Base-by-base conservation (phyloP, 2,888 invertebrate species). In the Dynastes tityus region DNA sequence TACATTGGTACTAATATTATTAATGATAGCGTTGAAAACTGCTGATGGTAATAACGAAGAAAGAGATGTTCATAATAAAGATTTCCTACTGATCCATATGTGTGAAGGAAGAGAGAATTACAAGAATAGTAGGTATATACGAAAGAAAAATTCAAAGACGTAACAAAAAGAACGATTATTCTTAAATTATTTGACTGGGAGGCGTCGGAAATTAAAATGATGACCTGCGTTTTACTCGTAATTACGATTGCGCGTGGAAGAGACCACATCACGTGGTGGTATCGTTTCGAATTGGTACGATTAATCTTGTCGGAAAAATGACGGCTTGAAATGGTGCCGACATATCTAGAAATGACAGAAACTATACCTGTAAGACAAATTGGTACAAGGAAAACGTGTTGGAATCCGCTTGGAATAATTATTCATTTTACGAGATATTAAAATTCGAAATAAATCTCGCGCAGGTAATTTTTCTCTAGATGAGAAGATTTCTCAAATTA, bases 161-260 rank as follows among this genome's bases (percentile, higher is more conserved):
- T 68, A 68, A 68, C 68, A 68, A 68, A 49, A 51, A 68, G 22
- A 51, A 27, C 49, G 49, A 49, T 68, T 37, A 27, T 68, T 68
- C 37, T 68, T 49, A 51, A 68, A 68, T 68, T 68, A 68, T 29
- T 68, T 68, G 68, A 13, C 68, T 29, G 13, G 68, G 27, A 45
- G 68, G 68, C 68, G 68, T 68, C 45, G 45, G 68, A 68, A 68
- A 68, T 68, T 68, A 68, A 68, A 68, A 68, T 68, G 68, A 68
- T 68, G 68, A 68, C 51, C 68, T 49, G 68, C 68, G 68, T 68
- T 68, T 68, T 68, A 49, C 68, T 49, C 27, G 3, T 68, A 22
- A 68, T 68, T 22, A 68, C 49, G 27, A 49, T 68, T 68, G 51
- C 22, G 16, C 53, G 61, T 61, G 61, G 27, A 11, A 61, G 22